Evolutionary conservation across 2,888 invertebrate genomes (phyloP), one percentile per base, ranked within the genome.

Genomic region (Ethmia dodecea): DNA sequence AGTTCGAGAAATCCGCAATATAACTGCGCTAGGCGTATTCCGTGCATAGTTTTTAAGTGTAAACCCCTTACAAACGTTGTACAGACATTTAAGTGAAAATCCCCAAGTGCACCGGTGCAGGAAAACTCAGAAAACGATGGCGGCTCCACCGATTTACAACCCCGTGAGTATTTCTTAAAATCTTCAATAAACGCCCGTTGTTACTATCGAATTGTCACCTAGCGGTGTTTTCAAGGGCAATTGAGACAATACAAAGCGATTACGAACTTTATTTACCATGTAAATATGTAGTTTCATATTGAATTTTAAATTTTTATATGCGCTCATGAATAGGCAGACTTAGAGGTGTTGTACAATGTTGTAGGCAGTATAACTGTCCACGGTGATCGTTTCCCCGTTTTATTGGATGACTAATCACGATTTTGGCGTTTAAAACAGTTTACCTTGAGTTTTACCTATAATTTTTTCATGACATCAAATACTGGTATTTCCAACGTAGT

Each of bases 131-230:
- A 34, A 37, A 59, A 59, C 43, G 35, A 83, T 83, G 83, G 67
- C 78, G 37, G 61, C 68, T 37, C 65, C 63, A 39, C 70, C 75
- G 1, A 77, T 83, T 15, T 83, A 78, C 61, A 81, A 67, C 43
- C 83, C 83, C 42, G 83, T 84, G 56, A 72, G 83, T 65, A 32
- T 43, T 28, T 33, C 37, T 33, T 33, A 25, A 38, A 40, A 38
- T 45, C 38, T 33, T 33, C 49, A 38, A 33, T 31, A 28, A 34
- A 35, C 30, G 31, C 30, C 22, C n/a, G n/a, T n/a, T n/a, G n/a
- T n/a, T n/a, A n/a, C n/a, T n/a, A n/a, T 37, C 34, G 27, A 43
- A 40, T 40, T 49, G 43, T 42, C 26, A 37, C 35, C 35, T 20
- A 38, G 40, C 41, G 45, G 45, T 38, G 47, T 47, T 31, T 54